Conservation (phyloP, 2,888 invertebrate genomes). For the Gastracanthus pulcherrimus region DNA sequence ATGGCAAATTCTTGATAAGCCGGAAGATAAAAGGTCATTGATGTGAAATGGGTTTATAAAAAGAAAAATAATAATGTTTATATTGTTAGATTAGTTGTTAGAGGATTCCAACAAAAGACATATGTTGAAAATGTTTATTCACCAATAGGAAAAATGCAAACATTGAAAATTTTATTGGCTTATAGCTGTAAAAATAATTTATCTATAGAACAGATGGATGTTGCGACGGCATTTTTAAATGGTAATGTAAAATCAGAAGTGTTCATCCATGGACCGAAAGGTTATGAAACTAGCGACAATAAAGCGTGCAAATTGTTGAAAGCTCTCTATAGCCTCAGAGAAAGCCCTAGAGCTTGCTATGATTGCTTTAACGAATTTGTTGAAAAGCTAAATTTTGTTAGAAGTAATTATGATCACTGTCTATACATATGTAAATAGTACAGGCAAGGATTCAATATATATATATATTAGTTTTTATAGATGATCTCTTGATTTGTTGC, state of each 20-base stretch:
- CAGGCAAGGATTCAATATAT: slow-evolving; percentile 11
- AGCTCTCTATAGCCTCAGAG: slow-evolving; percentile 19
- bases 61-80: neutral
- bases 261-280: neutral
- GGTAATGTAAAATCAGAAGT: neutral
- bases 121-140: too few relatives aligned
- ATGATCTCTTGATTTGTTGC: neutral
- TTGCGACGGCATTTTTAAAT: neutral
- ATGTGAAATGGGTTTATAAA: slow-evolving; percentile 1
- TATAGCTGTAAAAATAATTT: neutral
- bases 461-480: slow-evolving; percentile 8
- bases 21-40: neutral
- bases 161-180: neutral
- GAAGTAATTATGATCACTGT: too few relatives aligned
- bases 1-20: neutral
- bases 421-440: neutral
- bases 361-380: neutral
- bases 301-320: slow-evolving; percentile 45
- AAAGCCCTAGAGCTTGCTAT: neutral
- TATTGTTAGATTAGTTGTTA: neutral
- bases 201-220: neutral
- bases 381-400: too few relatives aligned
- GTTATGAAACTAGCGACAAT: neutral
- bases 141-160: too few relatives aligned
- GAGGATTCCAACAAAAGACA: too few relatives aligned